Conservation (phyloP, 2,113 vertebrate species). For the Nycticorax nycticorax region DNA sequence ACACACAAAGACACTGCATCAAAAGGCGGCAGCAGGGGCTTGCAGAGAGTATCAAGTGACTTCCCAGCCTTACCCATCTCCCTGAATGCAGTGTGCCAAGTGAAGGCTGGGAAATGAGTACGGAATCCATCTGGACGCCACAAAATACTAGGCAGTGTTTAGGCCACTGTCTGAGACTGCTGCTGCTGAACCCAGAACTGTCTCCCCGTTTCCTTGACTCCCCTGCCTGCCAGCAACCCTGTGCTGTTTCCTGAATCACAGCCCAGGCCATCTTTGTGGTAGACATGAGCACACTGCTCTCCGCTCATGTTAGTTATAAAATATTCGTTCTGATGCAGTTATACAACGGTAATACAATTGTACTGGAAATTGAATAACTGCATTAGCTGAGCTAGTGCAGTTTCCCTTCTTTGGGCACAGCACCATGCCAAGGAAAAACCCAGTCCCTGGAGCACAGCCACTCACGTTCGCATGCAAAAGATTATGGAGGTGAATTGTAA, state of each 20-base stretch:
- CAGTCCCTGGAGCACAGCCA: neutral
- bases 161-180: neutral
- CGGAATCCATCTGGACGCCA: neutral
- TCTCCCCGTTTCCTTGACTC: neutral
- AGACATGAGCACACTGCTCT: neutral
- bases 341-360: neutral
- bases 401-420: neutral
- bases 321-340: neutral
- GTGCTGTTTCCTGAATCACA: neutral
- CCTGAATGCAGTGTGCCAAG: neutral
- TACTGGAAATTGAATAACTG: slow-evolving; percentile 28
- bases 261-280: neutral
- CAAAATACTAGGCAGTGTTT: neutral
- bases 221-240: neutral
- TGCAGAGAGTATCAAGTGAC: neutral
- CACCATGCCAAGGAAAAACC: neutral
- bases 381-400: neutral
- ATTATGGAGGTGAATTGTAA: neutral
- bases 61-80: neutral
- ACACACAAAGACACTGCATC: neutral
- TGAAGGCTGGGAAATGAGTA: neutral
- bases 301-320: neutral
- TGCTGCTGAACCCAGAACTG: neutral
- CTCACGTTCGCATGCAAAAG: neutral
- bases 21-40: neutral